Evolutionary conservation across 64 coral and sea anemone genomes (phyloP).

Genomic region (Montipora capricornis): DNA sequence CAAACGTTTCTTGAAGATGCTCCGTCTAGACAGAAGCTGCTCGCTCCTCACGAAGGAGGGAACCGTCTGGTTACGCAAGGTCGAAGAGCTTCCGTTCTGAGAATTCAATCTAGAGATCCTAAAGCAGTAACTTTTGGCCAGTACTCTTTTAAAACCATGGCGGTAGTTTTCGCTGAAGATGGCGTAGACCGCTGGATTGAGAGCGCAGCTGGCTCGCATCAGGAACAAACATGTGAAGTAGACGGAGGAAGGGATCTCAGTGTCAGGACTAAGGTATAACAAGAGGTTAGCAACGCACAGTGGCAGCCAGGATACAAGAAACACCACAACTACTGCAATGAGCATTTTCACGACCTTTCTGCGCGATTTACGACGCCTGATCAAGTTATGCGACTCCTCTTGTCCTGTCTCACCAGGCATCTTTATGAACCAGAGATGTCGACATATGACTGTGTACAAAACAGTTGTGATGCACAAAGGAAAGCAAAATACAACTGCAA

Average conservation of each 20-base stretch:
- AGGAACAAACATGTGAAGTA: conserved; percentile 57
- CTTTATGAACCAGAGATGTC: conserved; percentile 45
- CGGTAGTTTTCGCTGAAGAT: conserved; percentile 72
- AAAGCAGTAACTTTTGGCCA: conserved; percentile 13
- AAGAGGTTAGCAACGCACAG: conserved; percentile 40
- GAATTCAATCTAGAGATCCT: not conserved
- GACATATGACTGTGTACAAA: conserved; percentile 61
- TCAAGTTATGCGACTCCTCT: conserved; percentile 4
- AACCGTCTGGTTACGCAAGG: conserved; percentile 21
- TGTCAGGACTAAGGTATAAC: not conserved
- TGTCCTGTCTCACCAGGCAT: conserved; percentile 48
- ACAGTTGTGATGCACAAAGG: conserved; percentile 43
- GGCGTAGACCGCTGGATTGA: conserved; percentile 66
- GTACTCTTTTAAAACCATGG: conserved; percentile 57
- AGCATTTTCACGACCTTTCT: conserved; percentile 77
- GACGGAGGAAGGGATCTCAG: not conserved
- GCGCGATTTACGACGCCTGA: conserved; percentile 36
- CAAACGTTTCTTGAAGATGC: not conserved
- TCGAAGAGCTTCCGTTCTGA: not conserved
- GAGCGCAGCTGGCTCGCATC: conserved; percentile 56
- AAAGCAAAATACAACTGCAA: conserved; percentile 41
- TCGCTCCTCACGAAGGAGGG: conserved; percentile 12
- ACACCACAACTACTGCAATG: conserved; percentile 50
- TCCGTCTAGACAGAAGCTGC: not conserved
- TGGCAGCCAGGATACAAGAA: conserved; percentile 65